Conservation (phyloP, 2,113 vertebrate species). For the Climacteris rufus region DNA sequence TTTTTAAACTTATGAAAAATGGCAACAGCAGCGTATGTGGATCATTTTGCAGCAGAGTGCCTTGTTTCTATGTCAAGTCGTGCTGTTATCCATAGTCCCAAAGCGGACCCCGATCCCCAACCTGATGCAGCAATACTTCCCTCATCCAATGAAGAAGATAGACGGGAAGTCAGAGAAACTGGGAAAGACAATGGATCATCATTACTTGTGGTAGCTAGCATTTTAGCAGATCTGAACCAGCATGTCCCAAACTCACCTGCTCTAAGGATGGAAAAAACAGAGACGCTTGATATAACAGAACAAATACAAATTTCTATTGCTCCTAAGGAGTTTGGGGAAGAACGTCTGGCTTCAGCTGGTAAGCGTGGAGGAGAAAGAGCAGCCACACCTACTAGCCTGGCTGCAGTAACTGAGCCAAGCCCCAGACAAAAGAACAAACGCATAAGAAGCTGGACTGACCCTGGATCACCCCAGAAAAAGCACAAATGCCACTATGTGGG, state of each 20-base stretch:
- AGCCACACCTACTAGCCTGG: slow-evolving; percentile 87
- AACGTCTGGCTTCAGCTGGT: slow-evolving; percentile 46
- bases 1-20: slow-evolving; percentile 70
- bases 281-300: slow-evolving; percentile 69
- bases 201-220: slow-evolving; percentile 90
- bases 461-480: slow-evolving; percentile 92
- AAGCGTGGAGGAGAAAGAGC: slow-evolving; percentile 77
- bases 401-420: slow-evolving; percentile 76
- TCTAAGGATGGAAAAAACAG: slow-evolving; percentile 76
- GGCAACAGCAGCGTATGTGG: slow-evolving; percentile 79
- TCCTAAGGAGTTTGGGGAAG: slow-evolving; percentile 46
- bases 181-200: slow-evolving; percentile 87
- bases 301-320: slow-evolving; percentile 64
- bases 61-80: slow-evolving; percentile 96
- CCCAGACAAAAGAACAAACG: slow-evolving; percentile 94
- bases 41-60: slow-evolving; percentile 98
- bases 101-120: slow-evolving; percentile 76
- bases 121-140: slow-evolving; percentile 71
- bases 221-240: slow-evolving; percentile 95
- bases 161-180: slow-evolving; percentile 68
- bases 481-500: slow-evolving; percentile 98
- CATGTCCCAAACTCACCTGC: slow-evolving; percentile 79
- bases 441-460: slow-evolving; percentile 83
- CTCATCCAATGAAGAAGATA: slow-evolving; percentile 74
- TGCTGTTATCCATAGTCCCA: slow-evolving; percentile 83